phyloP scores from a whole-genome alignment of 2,888 invertebrate species.

The Chrysolina americana region DNA sequence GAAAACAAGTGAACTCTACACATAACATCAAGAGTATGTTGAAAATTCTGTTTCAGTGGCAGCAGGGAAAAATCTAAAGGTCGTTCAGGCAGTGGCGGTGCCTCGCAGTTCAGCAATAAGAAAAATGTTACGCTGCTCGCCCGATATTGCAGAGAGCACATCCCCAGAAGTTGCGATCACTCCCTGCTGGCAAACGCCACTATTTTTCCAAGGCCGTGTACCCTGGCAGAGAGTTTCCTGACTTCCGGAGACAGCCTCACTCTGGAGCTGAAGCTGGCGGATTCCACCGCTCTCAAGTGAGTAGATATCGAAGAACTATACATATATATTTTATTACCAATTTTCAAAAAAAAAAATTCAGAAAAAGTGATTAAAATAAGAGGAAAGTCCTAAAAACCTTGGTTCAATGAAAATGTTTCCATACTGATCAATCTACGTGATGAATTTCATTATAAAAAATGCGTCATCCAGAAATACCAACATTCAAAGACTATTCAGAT shows the following conservation, averaged over 20 bases:
- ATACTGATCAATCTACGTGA: no score
- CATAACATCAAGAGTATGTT: background rate
- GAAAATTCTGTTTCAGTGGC: slow-evolving; percentile 56
- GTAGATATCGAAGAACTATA: slow-evolving; percentile 58
- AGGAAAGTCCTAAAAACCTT: no score
- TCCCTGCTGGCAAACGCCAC: slow-evolving; percentile 76
- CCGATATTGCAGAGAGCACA: slow-evolving; percentile 85
- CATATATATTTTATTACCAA: no score
- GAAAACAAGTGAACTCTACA: background rate
- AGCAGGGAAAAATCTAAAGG: slow-evolving; percentile 62
- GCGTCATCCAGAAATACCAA: no score
- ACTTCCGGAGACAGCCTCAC: slow-evolving; percentile 87
- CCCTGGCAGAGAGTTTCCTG: slow-evolving; percentile 84
- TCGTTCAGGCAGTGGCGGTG: slow-evolving; percentile 42
- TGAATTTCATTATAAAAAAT: no score
- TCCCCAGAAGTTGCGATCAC: slow-evolving; percentile 88
- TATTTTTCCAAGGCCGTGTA: slow-evolving; percentile 79
- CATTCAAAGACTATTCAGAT: no score
- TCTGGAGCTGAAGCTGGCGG: slow-evolving; percentile 83
- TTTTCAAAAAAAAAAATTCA: no score
- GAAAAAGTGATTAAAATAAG: no score
- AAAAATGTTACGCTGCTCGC: slow-evolving; percentile 84
- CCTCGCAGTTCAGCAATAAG: slow-evolving; percentile 64
- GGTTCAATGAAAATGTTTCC: no score
- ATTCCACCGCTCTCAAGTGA: slow-evolving; percentile 89